These are phyloP conservation scores for Slavum lentiscoides DNA, from an alignment of 2,888 invertebrate species.

Conservation along the genomic window DNA sequence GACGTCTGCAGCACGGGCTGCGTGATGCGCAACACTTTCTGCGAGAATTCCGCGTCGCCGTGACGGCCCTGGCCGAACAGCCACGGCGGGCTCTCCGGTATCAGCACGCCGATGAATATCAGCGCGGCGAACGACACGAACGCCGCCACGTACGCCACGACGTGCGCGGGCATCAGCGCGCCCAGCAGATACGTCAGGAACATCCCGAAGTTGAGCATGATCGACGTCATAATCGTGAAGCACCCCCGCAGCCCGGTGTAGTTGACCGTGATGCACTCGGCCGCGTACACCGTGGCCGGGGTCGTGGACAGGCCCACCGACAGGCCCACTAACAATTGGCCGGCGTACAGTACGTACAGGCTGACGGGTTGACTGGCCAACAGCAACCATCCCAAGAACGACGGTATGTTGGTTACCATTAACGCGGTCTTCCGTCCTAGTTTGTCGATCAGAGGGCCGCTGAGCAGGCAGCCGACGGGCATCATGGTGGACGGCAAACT, in stretches of 20 bases:
- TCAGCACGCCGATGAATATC: constrained; percentile 59
- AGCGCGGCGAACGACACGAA: constrained; percentile 61
- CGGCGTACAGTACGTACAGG: constrained; percentile 56
- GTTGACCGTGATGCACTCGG: constrained; percentile 60
- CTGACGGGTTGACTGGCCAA: constrained; percentile 60
- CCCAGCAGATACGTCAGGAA: constrained; percentile 64
- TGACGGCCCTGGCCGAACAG: constrained; percentile 61
- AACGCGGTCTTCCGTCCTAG: constrained; percentile 64
- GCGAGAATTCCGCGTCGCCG: constrained; percentile 61
- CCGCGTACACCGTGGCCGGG: constrained; percentile 65
- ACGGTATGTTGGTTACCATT: constrained; percentile 62
- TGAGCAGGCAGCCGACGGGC: constrained; percentile 64
- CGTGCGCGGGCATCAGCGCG: constrained; percentile 60
- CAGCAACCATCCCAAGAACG: constrained; percentile 64
- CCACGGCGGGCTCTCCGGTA: constrained; percentile 67
- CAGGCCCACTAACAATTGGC: constrained; percentile 59
- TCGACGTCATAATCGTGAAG: constrained; percentile 65
- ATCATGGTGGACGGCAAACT: constrained; percentile 64
- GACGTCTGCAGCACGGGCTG: constrained; percentile 52
- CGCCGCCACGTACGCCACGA: constrained; percentile 57
- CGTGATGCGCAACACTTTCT: constrained; percentile 55
- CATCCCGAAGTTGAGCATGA: constrained; percentile 64
- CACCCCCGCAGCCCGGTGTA: constrained; percentile 60
- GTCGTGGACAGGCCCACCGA: constrained; percentile 63
- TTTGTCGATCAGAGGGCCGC: constrained; percentile 63